These are phyloP conservation scores for Baryphthengus martii DNA, from an alignment of 2,113 vertebrate genomes.

Conservation along the genomic window DNA sequence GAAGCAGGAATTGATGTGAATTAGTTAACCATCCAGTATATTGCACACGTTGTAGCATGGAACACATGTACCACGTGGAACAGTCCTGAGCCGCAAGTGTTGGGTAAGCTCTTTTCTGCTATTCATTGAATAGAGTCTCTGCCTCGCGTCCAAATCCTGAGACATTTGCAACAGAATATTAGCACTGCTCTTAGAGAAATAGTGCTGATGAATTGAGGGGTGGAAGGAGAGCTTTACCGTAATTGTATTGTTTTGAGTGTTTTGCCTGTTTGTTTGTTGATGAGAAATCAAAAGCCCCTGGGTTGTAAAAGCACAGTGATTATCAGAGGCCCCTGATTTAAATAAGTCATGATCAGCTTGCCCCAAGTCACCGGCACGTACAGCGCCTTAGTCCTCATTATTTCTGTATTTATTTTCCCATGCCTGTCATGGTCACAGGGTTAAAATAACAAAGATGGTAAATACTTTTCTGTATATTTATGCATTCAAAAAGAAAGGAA, in stretches of 20 bases:
- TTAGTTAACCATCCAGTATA: neutral
- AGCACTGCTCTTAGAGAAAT: neutral
- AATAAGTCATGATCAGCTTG: neutral
- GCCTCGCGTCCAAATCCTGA: neutral
- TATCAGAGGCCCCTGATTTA: neutral
- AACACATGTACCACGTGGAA: neutral
- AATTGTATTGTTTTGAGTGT: neutral
- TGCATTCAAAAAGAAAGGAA: neutral
- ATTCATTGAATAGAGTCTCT: neutral
- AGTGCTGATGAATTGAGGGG: neutral
- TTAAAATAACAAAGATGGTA: neutral
- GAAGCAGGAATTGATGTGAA: neutral
- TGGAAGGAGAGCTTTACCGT: neutral
- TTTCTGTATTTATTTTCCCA: neutral
- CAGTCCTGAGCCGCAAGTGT: neutral
- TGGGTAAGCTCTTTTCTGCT: neutral
- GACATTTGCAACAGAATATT: neutral
- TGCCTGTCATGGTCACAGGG: neutral
- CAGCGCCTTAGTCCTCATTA: neutral
- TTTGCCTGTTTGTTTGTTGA: neutral
- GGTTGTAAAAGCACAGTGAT: neutral
- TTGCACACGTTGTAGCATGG: neutral
- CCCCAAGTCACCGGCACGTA: neutral
- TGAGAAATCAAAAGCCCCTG: neutral
- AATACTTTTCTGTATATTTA: neutral